These are phyloP conservation scores for Gephyroberyx darwinii DNA, from an alignment of 2,797 vertebrate genomes.

Conservation along the genomic window DNA sequence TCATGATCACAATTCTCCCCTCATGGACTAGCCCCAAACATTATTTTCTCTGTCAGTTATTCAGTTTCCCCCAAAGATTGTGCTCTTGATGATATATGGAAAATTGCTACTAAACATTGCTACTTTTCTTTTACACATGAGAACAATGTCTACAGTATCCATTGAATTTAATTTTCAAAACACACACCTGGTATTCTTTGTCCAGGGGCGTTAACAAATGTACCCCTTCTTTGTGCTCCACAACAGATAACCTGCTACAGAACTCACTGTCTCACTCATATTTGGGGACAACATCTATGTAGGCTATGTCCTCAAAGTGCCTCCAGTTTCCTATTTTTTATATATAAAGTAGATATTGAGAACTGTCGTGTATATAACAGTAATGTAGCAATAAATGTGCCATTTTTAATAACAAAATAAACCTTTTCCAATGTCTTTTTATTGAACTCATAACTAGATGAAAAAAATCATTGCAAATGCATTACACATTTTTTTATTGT, in stretches of 20 bases:
- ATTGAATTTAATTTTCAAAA: constrained; percentile 41
- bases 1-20: constrained; percentile 37
- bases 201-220: constrained; percentile 34
- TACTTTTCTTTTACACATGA: constrained; percentile 57
- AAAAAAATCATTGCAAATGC: constrained; percentile 39
- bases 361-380: constrained; percentile 96
- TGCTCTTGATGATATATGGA: constrained; percentile 53
- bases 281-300: constrained; percentile 81
- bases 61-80: constrained; percentile 37
- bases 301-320: constrained; percentile 90
- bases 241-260: constrained; percentile 70
- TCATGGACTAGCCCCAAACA: constrained; percentile 44
- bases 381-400: constrained; percentile 97
- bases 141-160: constrained; percentile 53
- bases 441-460: constrained; percentile 72
- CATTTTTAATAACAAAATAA: constrained; percentile 87
- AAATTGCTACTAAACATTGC: constrained; percentile 55
- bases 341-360: constrained; percentile 91
- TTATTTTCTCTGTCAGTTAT: constrained; percentile 51
- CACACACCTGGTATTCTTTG: constrained; percentile 54
- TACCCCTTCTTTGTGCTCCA: constrained; percentile 53
- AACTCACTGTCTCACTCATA: constrained; percentile 75
- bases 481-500: not conserved
- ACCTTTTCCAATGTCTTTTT: constrained; percentile 70
- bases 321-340: constrained; percentile 89